Evolutionary conservation across 2,113 vertebrate genomes (phyloP).

Genomic region (Polyodon spathula): DNA sequence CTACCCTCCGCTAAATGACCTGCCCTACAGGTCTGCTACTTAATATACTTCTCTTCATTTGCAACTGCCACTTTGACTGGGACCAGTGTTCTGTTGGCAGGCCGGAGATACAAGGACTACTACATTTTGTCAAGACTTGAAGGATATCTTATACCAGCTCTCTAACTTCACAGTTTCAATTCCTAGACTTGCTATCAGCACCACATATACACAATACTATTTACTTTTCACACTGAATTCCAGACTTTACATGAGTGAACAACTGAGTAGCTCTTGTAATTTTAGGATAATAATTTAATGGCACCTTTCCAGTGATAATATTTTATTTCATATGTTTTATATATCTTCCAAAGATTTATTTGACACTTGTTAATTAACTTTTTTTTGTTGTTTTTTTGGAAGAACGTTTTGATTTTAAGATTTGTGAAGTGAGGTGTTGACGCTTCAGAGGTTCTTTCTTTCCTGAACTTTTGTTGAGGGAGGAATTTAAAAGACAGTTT

Average conservation of each 20-base stretch:
- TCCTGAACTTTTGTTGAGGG: not conserved
- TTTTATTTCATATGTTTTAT: too few species aligned
- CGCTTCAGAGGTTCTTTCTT: not conserved
- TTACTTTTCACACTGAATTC: not conserved
- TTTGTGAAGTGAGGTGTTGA: not conserved
- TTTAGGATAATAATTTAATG: too few species aligned
- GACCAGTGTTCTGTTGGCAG: conserved; percentile 27
- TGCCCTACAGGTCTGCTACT: not conserved
- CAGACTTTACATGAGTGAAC: too few species aligned
- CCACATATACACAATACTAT: not conserved
- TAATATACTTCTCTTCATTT: not conserved
- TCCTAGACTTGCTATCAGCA: not conserved
- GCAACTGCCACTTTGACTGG: not conserved
- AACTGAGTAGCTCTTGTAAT: too few species aligned
- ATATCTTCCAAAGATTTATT: too few species aligned
- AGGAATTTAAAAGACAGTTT: conserved; percentile 28
- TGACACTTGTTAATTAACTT: too few species aligned
- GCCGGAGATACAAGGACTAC: conserved; percentile 31
- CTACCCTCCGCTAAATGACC: conserved; percentile 13
- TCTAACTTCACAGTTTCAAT: not conserved
- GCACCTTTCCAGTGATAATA: too few species aligned
- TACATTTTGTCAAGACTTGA: conserved; percentile 15
- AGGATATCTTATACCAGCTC: not conserved
- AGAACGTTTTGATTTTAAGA: not conserved
- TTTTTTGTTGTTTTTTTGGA: not conserved